Evolutionary conservation across 2,797 vertebrate genomes (phyloP).

Genomic region (Necrosyrtes monachus): DNA sequence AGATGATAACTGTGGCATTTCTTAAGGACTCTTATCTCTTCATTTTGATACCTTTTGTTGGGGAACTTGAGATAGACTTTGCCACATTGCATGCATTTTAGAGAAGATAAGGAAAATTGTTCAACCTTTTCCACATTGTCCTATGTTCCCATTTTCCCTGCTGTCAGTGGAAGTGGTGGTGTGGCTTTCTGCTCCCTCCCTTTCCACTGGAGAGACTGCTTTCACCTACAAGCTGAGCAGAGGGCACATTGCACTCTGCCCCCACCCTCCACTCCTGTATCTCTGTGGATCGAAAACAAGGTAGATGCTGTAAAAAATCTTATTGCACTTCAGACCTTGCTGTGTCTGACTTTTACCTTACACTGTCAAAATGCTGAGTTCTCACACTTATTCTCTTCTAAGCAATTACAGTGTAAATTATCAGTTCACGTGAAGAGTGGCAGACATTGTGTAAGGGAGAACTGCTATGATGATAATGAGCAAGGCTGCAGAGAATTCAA

Average conservation of each 20-base stretch:
- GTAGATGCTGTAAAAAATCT: background rate
- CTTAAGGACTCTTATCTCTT: background rate
- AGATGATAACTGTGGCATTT: background rate
- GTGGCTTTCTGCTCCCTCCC: background rate
- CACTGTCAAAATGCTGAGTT: background rate
- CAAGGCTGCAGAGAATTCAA: background rate
- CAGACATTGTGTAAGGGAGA: background rate
- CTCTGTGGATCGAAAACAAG: background rate
- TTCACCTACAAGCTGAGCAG: background rate
- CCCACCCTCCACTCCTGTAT: background rate
- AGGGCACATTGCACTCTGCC: background rate
- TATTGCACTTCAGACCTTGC: background rate
- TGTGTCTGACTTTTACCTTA: background rate
- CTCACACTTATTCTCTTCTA: background rate
- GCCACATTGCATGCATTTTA: background rate
- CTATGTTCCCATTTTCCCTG: background rate
- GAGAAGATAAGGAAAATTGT: background rate
- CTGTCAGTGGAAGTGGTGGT: background rate
- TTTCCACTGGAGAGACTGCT: background rate
- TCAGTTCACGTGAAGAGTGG: background rate
- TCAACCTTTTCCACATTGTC: background rate
- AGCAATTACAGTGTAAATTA: background rate
- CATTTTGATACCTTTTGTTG: background rate
- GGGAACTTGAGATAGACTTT: background rate
- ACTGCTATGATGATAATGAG: background rate